Evolutionary conservation across 2,113 vertebrate genomes (phyloP), one percentile per base, ranked within the genome.

Genomic region (Toxotes chatareus): DNA sequence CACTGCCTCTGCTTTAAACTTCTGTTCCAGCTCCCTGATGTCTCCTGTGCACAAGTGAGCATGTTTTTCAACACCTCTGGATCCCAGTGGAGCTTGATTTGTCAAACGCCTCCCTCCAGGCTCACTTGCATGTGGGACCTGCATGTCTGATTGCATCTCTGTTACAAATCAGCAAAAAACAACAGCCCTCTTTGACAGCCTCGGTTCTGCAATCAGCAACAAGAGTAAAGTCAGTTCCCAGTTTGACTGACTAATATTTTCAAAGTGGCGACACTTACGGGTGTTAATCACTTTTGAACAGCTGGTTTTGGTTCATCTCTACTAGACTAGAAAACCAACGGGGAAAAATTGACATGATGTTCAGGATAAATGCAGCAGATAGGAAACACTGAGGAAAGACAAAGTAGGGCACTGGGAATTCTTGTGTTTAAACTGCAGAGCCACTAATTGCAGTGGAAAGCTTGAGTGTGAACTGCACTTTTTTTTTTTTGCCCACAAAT

Each of bases 391-490:
- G 60, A 84, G 79, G 73, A 85, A 42, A 69, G 13, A 85, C 49
- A 14, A 38, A 71, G 64, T 27, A 17, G 49, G 63, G 59, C 47
- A 10, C 16, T 57, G 74, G 84, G 76, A 66, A 51, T 21, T 16
- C n/a, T 76, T 32, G 42, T 63, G 42, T 73, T 73, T 23, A 64
- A 78, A 78, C 21, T 57, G 23, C 68, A 73, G 69, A 61, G 32
- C n/a, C 19, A 59, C 70, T 80, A 16, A 82, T 81, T 80, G 36
- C 64, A 71, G 49, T 78, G 73, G 68, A 87, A 86, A 83, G 19
- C 40, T 51, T 73, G 34, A 76, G 79, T 77, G 59, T 83, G 63
- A 84, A 83, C 27, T 46, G 7, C 16, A 80, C 21, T 23, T 65
- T 27, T 59, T 36, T 53, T 64, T 60, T n/a, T 68, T 36, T 69